phyloP scores from a whole-genome alignment of 2,888 invertebrate species.

The Anaspis maculata region DNA sequence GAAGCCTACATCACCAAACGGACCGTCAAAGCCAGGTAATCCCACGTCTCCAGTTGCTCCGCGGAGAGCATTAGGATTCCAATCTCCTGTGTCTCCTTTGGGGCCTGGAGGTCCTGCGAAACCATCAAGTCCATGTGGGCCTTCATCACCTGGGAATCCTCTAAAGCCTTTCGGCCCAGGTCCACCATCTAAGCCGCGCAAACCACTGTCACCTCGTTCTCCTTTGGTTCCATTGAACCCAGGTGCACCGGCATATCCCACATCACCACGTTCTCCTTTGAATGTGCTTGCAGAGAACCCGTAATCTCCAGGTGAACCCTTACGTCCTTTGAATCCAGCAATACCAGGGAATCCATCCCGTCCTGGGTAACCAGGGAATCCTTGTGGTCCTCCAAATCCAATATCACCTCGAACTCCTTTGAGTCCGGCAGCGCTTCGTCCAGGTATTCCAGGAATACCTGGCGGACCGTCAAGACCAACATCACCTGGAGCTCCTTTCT shows the following conservation, averaged over 20 bases:
- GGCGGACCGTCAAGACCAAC: conserved; percentile 59
- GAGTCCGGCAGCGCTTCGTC: conserved; percentile 49
- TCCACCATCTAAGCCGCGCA: conserved; percentile 42
- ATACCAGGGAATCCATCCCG: conserved; percentile 55
- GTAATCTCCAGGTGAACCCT: conserved; percentile 54
- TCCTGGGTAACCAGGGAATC: conserved; percentile 52
- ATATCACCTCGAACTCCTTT: conserved; percentile 49
- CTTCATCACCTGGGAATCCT: conserved; percentile 41
- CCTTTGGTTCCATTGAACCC: conserved; percentile 51
- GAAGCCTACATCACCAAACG: conserved; percentile 41
- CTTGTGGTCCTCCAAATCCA: conserved; percentile 52
- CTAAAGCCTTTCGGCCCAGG: conserved; percentile 26
- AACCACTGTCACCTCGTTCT: conserved; percentile 46
- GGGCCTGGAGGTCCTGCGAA: conserved; percentile 29
- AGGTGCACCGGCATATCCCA: conserved; percentile 47
- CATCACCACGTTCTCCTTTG: conserved; percentile 47
- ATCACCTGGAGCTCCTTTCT: conserved; percentile 76
- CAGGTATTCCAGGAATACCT: conserved; percentile 57
- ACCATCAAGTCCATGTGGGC: conserved; percentile 38
- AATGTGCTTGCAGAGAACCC: conserved; percentile 49
- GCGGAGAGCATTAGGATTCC: conserved; percentile 25
- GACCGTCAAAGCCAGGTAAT: conserved; percentile 44
- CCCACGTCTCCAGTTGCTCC: conserved; percentile 41
- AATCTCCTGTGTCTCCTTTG: conserved; percentile 43
- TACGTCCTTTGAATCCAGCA: conserved; percentile 37